phyloP scores from a whole-genome alignment of 35 echinoderm and acorn worm species.

The Heliocidaris tuberculata region DNA sequence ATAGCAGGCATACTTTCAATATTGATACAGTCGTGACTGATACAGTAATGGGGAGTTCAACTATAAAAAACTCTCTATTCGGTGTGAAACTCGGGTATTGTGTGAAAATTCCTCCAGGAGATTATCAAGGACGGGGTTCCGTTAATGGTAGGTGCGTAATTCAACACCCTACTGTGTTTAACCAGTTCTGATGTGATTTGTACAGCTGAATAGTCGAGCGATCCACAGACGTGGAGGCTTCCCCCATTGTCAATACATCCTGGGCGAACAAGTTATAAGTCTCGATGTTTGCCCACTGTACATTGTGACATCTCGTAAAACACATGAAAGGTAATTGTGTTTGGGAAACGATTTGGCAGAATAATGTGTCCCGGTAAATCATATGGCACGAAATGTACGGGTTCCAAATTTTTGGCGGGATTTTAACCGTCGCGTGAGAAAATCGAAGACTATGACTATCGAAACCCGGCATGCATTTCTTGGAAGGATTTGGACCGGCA shows the following conservation, averaged over 20 bases:
- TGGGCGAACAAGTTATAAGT: slow-evolving; percentile 15
- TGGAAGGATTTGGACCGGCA: neutral
- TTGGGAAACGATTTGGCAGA: neutral
- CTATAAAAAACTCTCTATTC: neutral
- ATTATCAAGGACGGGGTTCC: slow-evolving; percentile 8
- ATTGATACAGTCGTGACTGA: slow-evolving; percentile 6
- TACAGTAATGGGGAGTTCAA: slow-evolving; percentile 9
- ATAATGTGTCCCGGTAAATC: slow-evolving; percentile 2
- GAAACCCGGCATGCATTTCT: neutral
- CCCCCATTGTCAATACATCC: neutral
- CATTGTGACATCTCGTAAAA: slow-evolving; percentile 11
- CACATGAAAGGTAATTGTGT: slow-evolving; percentile 12
- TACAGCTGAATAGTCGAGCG: neutral
- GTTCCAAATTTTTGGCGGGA: neutral
- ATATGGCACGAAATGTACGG: neutral
- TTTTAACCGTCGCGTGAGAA: neutral
- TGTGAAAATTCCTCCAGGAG: slow-evolving; percentile 5
- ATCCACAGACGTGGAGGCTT: neutral
- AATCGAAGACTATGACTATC: neutral
- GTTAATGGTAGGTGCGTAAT: slow-evolving; percentile 16
- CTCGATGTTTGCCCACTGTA: neutral
- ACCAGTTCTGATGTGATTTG: slow-evolving; percentile 2
- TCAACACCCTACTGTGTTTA: neutral
- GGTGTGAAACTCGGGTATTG: neutral
- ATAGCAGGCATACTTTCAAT: slow-evolving; percentile 11